These are phyloP conservation scores for Protobothrops mucrosquamatus DNA, from an alignment of 2,113 vertebrate genomes.

Conservation along the genomic window DNA sequence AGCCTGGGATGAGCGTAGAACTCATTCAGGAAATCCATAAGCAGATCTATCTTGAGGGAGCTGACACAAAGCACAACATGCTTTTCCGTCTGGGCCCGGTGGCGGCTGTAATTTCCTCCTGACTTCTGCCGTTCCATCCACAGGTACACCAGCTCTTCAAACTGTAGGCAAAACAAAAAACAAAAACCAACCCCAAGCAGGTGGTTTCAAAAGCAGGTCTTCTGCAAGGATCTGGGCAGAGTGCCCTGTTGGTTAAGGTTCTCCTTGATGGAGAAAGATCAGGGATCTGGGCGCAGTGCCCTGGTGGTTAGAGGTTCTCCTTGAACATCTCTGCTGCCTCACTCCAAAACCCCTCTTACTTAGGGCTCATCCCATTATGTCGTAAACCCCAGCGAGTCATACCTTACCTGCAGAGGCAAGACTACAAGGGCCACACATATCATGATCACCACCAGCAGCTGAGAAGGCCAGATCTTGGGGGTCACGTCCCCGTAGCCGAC, in stretches of 20 bases:
- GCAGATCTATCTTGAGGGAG: conserved; percentile 94
- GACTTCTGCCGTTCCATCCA: conserved; percentile 99
- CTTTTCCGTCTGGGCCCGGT: conserved; percentile 93
- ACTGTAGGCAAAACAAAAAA: conserved; percentile 68
- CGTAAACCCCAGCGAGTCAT: background rate
- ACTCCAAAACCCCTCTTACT: too few species aligned
- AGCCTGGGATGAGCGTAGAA: conserved; percentile 94
- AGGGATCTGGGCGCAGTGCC: too few species aligned
- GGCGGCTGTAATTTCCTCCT: conserved; percentile 95
- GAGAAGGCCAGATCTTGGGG: conserved; percentile 95
- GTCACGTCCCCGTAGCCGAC: conserved; percentile 96
- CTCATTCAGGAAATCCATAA: conserved; percentile 98
- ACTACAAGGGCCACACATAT: conserved; percentile 96
- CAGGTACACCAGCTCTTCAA: conserved; percentile 93
- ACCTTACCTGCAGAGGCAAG: conserved; percentile 86
- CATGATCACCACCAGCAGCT: conserved; percentile 96
- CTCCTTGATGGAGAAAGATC: background rate
- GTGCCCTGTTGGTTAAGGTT: background rate
- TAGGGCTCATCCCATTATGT: background rate
- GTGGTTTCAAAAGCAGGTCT: background rate
- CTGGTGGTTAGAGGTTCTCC: too few species aligned
- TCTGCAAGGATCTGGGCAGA: background rate
- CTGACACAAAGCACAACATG: conserved; percentile 94
- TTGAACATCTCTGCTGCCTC: too few species aligned
- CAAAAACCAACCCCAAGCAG: too few species aligned